Evolutionary conservation across 2,888 invertebrate species (phyloP).

Genomic region (Meiosimyza platycephala): DNA sequence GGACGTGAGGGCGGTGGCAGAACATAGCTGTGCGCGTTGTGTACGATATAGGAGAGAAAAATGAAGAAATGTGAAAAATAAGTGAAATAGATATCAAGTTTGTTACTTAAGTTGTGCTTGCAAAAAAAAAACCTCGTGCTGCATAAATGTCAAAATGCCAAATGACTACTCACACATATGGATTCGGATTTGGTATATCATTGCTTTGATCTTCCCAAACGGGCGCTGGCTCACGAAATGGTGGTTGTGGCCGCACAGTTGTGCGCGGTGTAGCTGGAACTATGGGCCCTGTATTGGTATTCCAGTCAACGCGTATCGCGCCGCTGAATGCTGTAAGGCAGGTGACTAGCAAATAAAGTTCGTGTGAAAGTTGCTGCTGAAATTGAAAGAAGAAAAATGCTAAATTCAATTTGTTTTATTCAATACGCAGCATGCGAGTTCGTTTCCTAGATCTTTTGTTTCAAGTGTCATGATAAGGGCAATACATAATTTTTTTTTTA

Average conservation of each 20-base stretch:
- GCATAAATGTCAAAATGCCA: not conserved
- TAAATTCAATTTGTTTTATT: too few species aligned
- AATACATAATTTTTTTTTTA: too few species aligned
- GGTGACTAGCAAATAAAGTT: slow-evolving; percentile 60
- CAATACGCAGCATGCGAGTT: slow-evolving; percentile 24
- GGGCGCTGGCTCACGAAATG: slow-evolving; percentile 71
- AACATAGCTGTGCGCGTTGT: slow-evolving; percentile 57
- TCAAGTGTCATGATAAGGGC: slow-evolving; percentile 20
- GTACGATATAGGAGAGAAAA: not conserved
- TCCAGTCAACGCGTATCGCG: slow-evolving; percentile 74
- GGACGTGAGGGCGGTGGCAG: slow-evolving; percentile 66
- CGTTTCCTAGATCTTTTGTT: slow-evolving; percentile 38
- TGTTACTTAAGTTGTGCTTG: not conserved
- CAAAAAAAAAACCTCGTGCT: not conserved
- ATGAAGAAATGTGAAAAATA: not conserved
- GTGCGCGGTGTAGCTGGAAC: slow-evolving; percentile 71
- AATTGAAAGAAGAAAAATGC: not conserved
- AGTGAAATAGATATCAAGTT: not conserved
- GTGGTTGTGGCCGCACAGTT: slow-evolving; percentile 68
- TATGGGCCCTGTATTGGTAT: slow-evolving; percentile 73
- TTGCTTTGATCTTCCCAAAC: slow-evolving; percentile 73
- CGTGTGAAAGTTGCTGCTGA: slow-evolving; percentile 51
- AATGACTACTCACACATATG: slow-evolving; percentile 69
- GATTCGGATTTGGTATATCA: slow-evolving; percentile 73
- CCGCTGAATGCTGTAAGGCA: slow-evolving; percentile 64